Conservation (phyloP, 2,888 invertebrate species). For the Pheosia gnoma region DNA sequence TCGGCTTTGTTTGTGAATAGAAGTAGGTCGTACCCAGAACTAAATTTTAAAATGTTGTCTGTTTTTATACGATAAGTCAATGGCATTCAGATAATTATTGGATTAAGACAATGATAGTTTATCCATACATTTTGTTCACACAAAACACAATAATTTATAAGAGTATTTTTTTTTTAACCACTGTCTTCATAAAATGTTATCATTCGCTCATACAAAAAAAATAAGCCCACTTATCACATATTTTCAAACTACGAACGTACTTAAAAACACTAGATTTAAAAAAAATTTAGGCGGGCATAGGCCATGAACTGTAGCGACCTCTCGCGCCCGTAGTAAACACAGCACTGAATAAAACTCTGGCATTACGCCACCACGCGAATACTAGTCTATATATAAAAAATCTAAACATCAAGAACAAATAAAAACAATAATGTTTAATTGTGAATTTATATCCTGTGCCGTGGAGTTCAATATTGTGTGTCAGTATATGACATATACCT, state of each 20-base stretch:
- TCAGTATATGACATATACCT: constrained; percentile 13
- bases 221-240: not conserved
- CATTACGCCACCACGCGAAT: constrained; percentile 55
- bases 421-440: constrained; percentile 28
- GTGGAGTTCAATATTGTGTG: constrained; percentile 29
- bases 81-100: not conserved
- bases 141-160: no score
- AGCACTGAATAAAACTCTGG: constrained; percentile 61
- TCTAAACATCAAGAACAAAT: constrained; percentile 43
- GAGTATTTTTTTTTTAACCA: no score
- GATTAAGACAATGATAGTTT: not conserved
- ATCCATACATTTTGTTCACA: no score
- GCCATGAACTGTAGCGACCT: constrained; percentile 26
- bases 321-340: constrained; percentile 51
- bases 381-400: constrained; percentile 59
- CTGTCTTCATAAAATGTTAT: not conserved
- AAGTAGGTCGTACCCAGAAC: no score
- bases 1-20: no score
- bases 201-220: not conserved
- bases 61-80: not conserved
- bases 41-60: no score
- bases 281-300: not conserved
- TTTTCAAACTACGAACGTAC: not conserved
- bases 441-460: constrained; percentile 15
- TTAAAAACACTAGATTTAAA: not conserved